Conservation (phyloP, 2,797 vertebrate genomes). For the Microcaecilia unicolor region DNA sequence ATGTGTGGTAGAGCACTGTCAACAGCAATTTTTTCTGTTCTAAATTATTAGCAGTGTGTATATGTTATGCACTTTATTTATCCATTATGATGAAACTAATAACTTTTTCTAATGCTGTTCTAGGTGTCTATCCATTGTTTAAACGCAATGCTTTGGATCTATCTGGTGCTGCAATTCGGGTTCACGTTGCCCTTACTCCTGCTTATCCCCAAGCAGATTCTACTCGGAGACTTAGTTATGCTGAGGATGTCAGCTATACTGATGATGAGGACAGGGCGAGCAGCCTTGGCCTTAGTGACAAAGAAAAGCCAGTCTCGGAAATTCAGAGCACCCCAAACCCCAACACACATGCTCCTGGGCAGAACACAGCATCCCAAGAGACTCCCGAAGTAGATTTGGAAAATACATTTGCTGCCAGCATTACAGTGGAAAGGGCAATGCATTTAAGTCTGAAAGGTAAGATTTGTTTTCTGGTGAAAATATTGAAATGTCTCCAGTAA, state of each 20-base stretch:
- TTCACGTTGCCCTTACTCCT: slow-evolving; percentile 55
- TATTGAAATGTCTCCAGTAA: no score
- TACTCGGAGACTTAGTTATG: neutral
- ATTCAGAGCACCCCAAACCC: neutral
- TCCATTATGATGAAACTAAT: no score
- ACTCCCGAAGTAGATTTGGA: slow-evolving; percentile 15
- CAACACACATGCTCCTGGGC: neutral
- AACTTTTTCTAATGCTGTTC: slow-evolving; percentile 2
- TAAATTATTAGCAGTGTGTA: no score
- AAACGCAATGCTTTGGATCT: slow-evolving; percentile 73
- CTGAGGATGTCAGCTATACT: slow-evolving; percentile 45
- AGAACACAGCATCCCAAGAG: neutral
- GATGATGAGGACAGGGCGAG: slow-evolving; percentile 27
- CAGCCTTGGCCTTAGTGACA: neutral
- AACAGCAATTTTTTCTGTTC: no score
- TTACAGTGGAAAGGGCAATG: slow-evolving; percentile 85
- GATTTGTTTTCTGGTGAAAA: no score
- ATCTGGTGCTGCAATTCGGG: slow-evolving; percentile 73
- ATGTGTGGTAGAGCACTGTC: no score
- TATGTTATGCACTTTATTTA: no score
- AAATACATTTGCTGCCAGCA: slow-evolving; percentile 64
- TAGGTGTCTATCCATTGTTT: slow-evolving; percentile 87
- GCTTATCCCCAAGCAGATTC: slow-evolving; percentile 3
- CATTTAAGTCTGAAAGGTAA: slow-evolving; percentile 86
- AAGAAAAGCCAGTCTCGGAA: slow-evolving; percentile 2